These are phyloP conservation scores for Drosophila neonasuta DNA, from an alignment of 2,888 invertebrate species.

Conservation along the genomic window DNA sequence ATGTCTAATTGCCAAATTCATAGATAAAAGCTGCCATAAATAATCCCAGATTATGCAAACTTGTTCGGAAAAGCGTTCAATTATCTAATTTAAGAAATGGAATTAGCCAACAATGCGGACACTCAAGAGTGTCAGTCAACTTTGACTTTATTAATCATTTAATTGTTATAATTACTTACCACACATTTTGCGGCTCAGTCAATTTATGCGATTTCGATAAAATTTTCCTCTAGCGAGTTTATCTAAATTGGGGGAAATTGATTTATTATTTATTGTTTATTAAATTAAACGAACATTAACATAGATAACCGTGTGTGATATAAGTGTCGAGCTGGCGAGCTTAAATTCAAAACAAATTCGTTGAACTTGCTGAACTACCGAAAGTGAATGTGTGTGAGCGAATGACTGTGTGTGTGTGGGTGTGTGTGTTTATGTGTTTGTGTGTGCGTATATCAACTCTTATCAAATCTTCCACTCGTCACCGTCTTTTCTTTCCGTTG, in stretches of 20 bases:
- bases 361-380: conserved; percentile 11
- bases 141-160: conserved; percentile 1
- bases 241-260: conserved; percentile 12
- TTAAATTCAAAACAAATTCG: background rate
- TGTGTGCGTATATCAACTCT: conserved; percentile 52
- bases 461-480: conserved; percentile 51
- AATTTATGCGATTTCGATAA: background rate
- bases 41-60: background rate
- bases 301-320: background rate
- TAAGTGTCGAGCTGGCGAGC: background rate
- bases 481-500: conserved; percentile 39
- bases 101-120: background rate
- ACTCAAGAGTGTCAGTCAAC: background rate
- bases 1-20: conserved; percentile 16
- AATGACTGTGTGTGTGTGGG: background rate
- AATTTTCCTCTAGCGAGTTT: background rate
- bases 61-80: background rate
- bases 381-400: too few species aligned
- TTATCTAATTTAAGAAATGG: background rate
- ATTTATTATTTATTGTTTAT: background rate
- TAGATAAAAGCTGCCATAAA: background rate
- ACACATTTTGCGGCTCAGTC: conserved; percentile 39
- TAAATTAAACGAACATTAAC: background rate
- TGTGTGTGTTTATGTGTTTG: background rate
- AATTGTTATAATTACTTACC: conserved; percentile 36